Base-by-base conservation (phyloP, 64 coral and sea anemone genomes). In the Acropora tenuis region DNA sequence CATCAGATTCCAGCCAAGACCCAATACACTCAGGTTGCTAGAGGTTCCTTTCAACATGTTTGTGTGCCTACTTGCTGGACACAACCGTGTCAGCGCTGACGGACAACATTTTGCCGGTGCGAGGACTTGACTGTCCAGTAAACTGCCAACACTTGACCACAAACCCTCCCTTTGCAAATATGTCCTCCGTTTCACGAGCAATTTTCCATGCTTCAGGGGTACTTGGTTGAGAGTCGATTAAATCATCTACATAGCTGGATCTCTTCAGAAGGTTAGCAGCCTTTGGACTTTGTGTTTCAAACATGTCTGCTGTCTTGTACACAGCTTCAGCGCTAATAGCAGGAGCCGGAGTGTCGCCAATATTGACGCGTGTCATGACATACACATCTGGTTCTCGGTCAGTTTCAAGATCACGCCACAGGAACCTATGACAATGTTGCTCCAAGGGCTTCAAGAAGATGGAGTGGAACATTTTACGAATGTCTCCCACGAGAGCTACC, bases 81-180 rank as follows among this genome's bases (percentile, higher is more conserved):
- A 61, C 43, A n/a, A 53, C 16, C 3, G 19, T 73, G n/a, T 78
- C 75, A 73, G 10, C 8, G 13, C 58, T 73, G 16, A 1, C 78
- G 40, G 8, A 18, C 79, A 90, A 59, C 69, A 72, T 67, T 44
- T 89, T 59, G 52, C 86, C 52, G 2, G 53, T 65, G 69, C 78
- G 86, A 82, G 92, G 63, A 43, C 65, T 76, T n/a, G 92, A 77
- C 20, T 93, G 78, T 65, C 86, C 86, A 84, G 66, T 93, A 63
- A 93, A 89, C 43, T 93, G 92, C 86, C 92, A 89, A 84, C 92
- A 93, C 86, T 93, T 93, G 41, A 93, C 73, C 65, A 17, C 44
- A 41, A 93, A 93, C 3, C 92, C 92, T 93, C 86, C 92, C 74
- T 93, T 93, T 6, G 86, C 77, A 12, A 93, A 75, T 69, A 93